These are phyloP conservation scores for Phocides pigmalion DNA, from an alignment of 1,140 invertebrate species.

Conservation along the genomic window DNA sequence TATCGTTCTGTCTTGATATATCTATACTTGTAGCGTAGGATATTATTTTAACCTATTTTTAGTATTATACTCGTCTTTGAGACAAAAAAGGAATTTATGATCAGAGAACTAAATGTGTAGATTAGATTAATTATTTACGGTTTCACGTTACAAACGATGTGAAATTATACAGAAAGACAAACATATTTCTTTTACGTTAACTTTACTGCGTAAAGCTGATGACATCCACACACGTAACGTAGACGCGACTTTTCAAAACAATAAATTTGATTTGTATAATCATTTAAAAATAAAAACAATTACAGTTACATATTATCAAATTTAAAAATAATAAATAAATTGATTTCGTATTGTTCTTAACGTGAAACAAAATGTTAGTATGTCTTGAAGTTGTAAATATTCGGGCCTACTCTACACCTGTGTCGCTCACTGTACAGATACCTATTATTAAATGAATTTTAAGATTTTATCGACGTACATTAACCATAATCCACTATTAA, in stretches of 20 bases:
- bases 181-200: no score
- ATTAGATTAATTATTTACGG: conserved; percentile 21
- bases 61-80: conserved; percentile 46
- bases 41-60: conserved; percentile 37
- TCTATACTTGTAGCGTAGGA: conserved; percentile 1
- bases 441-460: conserved; percentile 54
- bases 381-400: conserved; percentile 66
- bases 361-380: conserved; percentile 36
- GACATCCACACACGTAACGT: no score
- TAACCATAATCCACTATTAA: conserved; percentile 47
- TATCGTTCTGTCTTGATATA: conserved; percentile 20
- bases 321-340: background rate
- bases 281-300: no score
- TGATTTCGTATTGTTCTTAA: conserved; percentile 26
- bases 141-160: conserved; percentile 31
- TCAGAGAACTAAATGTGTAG: conserved; percentile 33
- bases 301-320: no score
- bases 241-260: no score
- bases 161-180: background rate
- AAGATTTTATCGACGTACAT: conserved; percentile 55
- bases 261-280: no score
- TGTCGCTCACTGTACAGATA: conserved; percentile 79
- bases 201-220: no score
- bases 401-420: conserved; percentile 75
- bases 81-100: conserved; percentile 65